Evolutionary conservation across 2,888 invertebrate genomes (phyloP).

Genomic region (Caenorhabditis afra): DNA sequence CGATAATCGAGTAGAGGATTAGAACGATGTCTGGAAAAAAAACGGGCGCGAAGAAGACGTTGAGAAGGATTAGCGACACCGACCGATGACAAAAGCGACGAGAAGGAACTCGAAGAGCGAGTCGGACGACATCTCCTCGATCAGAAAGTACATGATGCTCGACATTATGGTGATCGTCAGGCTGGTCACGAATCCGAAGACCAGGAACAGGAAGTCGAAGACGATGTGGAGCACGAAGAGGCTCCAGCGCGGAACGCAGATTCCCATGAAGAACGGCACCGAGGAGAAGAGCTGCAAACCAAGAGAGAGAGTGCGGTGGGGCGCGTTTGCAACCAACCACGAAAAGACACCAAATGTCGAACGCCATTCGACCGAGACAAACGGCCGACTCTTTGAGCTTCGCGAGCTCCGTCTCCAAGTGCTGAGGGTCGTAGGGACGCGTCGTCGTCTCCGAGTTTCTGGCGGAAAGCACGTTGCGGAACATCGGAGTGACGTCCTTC

Average conservation of each 20-base stretch:
- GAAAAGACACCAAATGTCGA: constrained; percentile 65
- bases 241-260: constrained; percentile 58
- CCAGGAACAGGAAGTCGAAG: constrained; percentile 62
- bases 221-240: constrained; percentile 65
- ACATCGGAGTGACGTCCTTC: constrained; percentile 52
- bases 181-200: constrained; percentile 62
- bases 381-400: constrained; percentile 62
- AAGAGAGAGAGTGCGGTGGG: not conserved
- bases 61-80: not conserved
- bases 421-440: constrained; percentile 51
- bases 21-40: constrained; percentile 60
- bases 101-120: constrained; percentile 58
- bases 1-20: constrained; percentile 53
- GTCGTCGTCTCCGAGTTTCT: constrained; percentile 14
- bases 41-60: not conserved
- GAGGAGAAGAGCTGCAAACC: constrained; percentile 58
- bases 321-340: constrained; percentile 23
- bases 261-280: constrained; percentile 59
- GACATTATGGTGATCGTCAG: constrained; percentile 62
- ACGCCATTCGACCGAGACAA: constrained; percentile 61
- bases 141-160: constrained; percentile 64
- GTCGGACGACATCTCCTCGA: constrained; percentile 65
- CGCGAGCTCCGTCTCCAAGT: constrained; percentile 57
- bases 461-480: constrained; percentile 13
- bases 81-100: constrained; percentile 61